phyloP scores from a whole-genome alignment of 2,888 invertebrate species.

The Eubasilissa splendida region DNA sequence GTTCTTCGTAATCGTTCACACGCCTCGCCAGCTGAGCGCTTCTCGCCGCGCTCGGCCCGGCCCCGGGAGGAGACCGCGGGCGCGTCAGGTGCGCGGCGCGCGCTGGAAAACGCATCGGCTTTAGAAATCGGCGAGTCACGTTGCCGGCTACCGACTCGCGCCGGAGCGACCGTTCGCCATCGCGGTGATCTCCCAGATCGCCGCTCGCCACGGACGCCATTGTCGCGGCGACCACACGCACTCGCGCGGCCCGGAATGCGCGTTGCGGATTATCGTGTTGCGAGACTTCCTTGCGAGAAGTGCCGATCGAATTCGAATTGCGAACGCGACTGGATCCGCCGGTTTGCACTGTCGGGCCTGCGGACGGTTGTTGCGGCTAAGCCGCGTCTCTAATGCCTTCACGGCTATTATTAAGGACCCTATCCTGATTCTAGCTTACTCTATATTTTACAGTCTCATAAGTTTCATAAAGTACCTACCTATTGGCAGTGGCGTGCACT shows the following conservation, averaged over 20 bases:
- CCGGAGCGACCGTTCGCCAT: neutral
- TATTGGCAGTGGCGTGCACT: too few species aligned
- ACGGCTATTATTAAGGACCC: too few species aligned
- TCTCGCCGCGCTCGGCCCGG: neutral
- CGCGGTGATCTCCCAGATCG: constrained; percentile 3
- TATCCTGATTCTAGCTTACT: too few species aligned
- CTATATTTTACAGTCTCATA: too few species aligned
- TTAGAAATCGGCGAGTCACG: constrained; percentile 35
- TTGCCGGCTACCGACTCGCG: constrained; percentile 29
- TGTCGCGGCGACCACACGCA: constrained; percentile 17
- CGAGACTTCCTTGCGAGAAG: neutral
- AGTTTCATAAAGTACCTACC: too few species aligned
- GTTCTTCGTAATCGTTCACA: too few species aligned
- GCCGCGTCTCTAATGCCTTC: too few species aligned
- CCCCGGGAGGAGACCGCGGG: neutral
- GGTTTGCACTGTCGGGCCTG: too few species aligned
- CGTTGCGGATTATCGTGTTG: neutral
- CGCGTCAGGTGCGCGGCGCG: constrained; percentile 12
- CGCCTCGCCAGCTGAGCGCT: neutral
- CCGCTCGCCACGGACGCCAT: neutral
- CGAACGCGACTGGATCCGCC: too few species aligned
- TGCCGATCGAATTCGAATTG: neutral
- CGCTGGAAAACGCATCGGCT: constrained; percentile 3
- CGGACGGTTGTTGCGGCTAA: too few species aligned
- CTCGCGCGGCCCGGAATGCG: constrained; percentile 6